Percentiles rank a stretch among this genome's conserved stretches.
Conservation (phyloP, 2,888 invertebrate genomes). For the Leucozona laternaria region DNA sequence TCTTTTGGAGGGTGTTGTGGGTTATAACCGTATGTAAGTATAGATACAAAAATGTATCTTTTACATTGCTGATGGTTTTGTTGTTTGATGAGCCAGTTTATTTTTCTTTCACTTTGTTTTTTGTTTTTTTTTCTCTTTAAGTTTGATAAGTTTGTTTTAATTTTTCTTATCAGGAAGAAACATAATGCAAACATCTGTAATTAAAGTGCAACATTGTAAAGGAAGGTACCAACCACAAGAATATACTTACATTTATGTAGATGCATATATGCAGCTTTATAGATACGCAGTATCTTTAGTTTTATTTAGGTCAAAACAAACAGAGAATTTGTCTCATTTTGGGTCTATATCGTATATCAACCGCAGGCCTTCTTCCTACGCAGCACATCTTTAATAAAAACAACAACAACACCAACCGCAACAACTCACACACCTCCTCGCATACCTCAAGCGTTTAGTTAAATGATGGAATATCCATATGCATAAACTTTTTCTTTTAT, state of each 20-base stretch:
- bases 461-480: constrained; percentile 8
- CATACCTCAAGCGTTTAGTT: constrained; percentile 15
- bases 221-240: too few relatives aligned
- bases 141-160: not conserved
- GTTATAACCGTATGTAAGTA: not conserved
- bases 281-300: constrained; percentile 4
- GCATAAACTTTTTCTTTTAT: not conserved
- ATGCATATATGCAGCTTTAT: not conserved
- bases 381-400: not conserved
- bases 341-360: constrained; percentile 36
- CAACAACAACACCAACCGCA: not conserved
- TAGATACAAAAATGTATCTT: constrained; percentile 6
- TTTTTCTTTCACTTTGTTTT: not conserved
- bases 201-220: constrained; percentile 25
- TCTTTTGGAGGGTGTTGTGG: constrained; percentile 11
- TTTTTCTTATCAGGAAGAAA: constrained; percentile 22
- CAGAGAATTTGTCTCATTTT: constrained; percentile 19
- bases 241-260: too few relatives aligned
- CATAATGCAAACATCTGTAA: constrained; percentile 18
- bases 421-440: constrained; percentile 6
- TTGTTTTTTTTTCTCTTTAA: not conserved
- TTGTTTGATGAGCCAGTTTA: constrained; percentile 2
- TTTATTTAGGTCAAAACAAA: constrained; percentile 28
- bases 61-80: constrained; percentile 1
- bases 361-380: constrained; percentile 21